Evolutionary conservation across 2,888 invertebrate species (phyloP), one percentile per base, ranked within the genome.

Genomic region (Drosophila nr. perissopoda): DNA sequence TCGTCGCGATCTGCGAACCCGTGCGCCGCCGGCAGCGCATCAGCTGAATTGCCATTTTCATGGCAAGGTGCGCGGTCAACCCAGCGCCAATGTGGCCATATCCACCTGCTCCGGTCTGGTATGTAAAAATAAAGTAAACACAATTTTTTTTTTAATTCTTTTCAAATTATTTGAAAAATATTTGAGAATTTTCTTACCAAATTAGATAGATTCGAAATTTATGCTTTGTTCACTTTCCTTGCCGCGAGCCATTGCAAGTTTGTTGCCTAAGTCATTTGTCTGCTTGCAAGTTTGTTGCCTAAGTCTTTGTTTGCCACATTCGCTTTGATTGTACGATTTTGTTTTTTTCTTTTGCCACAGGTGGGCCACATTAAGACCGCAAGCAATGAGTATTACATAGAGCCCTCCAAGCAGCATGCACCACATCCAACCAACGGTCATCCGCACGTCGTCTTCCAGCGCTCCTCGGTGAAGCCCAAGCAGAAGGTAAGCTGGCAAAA

Each of bases 81-180:
- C 94, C 8, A 93, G 94, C 65, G 97, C 97, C 42, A 95, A 94
- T 76, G 96, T 97, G 59, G 97, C 97, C 25, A 92, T 98, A 66
- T 97, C 97, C 18, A 95, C 97, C 25, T 98, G 97, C 92, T 95
- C 96, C 91, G 97, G 97, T 90, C 93, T 97, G 94, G 97, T 97
- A 93, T 96, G 96, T 94, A 25, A 11, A 36, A 27, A 13, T 4
- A 0, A 13, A 38, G 0, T 25, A n/a, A 0, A 16, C 10, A 25
- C 4, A 2, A n/a, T 21, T 21, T 42, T 18, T n/a, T 38, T 40
- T 10, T 4, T n/a, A 10, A 10, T n/a, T n/a, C n/a, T 10, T n/a
- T 40, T 40, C n/a, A n/a, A 40, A 40, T n/a, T 1, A 5, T n/a
- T 5, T n/a, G 0, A 40, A 46, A 36, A 46, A 7, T 7, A 46